Evolutionary conservation across 1,140 invertebrate species (phyloP).

Genomic region (Eciton burchellii): DNA sequence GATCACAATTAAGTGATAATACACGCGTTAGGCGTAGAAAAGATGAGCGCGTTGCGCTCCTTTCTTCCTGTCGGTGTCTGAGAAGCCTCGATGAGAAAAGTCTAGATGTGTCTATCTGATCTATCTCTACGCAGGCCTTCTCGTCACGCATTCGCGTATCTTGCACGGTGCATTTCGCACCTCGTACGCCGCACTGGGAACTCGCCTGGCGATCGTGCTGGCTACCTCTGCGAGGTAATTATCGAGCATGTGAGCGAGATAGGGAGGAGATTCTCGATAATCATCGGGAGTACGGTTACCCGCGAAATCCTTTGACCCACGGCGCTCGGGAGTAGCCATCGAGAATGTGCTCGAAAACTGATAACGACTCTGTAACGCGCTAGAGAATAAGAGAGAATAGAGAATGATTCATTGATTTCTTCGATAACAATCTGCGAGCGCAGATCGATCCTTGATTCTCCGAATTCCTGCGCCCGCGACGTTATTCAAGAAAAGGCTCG

Average conservation of each 20-base stretch:
- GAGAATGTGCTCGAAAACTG: constrained; percentile 25
- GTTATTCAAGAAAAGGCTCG: too few relatives aligned
- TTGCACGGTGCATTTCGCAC: constrained; percentile 9
- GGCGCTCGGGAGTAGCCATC: constrained; percentile 14
- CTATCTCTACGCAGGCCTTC: background rate
- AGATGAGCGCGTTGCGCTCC: background rate
- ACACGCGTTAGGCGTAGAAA: background rate
- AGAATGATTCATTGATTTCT: constrained; percentile 12
- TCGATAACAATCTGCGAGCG: background rate
- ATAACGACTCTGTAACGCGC: too few relatives aligned
- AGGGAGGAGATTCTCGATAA: constrained; percentile 60
- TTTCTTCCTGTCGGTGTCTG: background rate
- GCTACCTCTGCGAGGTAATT: constrained; percentile 41
- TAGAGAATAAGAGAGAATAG: too few relatives aligned
- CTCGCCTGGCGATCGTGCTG: constrained; percentile 4
- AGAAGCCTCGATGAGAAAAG: background rate
- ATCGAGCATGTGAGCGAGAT: constrained; percentile 32
- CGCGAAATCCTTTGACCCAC: constrained; percentile 70
- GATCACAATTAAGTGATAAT: background rate
- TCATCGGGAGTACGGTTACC: constrained; percentile 63
- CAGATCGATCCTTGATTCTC: too few relatives aligned
- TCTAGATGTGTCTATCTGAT: constrained; percentile 8
- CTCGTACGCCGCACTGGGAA: constrained; percentile 5
- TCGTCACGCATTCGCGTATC: background rate
- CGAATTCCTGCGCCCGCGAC: background rate